phyloP scores from a whole-genome alignment of 2,113 vertebrate species.

The Leptosomus discolor region DNA sequence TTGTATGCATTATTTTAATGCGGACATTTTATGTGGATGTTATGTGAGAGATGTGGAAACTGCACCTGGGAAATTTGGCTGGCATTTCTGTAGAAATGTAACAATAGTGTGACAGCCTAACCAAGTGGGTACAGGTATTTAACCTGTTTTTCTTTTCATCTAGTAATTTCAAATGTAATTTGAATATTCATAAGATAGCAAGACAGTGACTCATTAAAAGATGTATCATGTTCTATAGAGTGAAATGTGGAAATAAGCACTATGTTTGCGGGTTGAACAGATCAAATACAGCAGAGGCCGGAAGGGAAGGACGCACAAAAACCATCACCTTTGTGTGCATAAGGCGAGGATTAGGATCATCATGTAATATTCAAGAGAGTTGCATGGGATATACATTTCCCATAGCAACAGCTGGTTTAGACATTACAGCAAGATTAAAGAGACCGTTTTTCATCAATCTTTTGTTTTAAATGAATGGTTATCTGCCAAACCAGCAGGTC shows the following conservation, averaged over 20 bases:
- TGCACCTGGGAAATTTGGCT: slow-evolving; percentile 55
- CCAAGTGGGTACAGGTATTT: neutral
- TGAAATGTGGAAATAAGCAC: neutral
- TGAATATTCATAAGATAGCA: neutral
- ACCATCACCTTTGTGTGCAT: neutral
- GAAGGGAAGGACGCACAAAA: neutral
- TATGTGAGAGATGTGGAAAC: neutral
- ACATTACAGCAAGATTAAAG: slow-evolving; percentile 47
- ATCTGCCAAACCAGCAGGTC: slow-evolving; percentile 43
- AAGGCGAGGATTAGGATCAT: slow-evolving; percentile 18
- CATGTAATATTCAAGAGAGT: slow-evolving; percentile 54
- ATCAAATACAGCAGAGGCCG: neutral
- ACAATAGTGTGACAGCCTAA: slow-evolving; percentile 41
- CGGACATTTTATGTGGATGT: slow-evolving; percentile 2
- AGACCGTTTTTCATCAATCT: slow-evolving; percentile 32
- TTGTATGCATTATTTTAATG: slow-evolving; percentile 30
- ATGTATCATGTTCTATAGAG: neutral
- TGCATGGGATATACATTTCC: slow-evolving; percentile 42
- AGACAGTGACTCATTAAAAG: neutral
- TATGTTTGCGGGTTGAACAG: neutral
- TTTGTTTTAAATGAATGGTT: slow-evolving; percentile 48
- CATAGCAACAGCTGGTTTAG: slow-evolving; percentile 62
- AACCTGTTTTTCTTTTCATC: neutral
- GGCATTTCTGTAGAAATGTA: neutral
- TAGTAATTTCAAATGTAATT: neutral